These are phyloP conservation scores for Hepsetus odoe DNA, from an alignment of 2,113 vertebrate species.

Conservation along the genomic window DNA sequence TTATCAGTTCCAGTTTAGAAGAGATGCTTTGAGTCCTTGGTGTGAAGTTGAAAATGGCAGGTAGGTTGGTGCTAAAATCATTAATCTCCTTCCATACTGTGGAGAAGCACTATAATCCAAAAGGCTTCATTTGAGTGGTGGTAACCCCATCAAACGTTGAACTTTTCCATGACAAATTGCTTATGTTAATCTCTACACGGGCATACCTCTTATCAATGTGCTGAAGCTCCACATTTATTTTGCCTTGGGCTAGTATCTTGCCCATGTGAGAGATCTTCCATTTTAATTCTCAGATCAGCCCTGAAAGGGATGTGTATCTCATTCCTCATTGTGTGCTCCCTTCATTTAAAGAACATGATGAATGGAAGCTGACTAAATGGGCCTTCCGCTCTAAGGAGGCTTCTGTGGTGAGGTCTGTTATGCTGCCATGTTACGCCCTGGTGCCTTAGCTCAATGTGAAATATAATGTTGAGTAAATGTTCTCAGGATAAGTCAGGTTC, in stretches of 20 bases:
- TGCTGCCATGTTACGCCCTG: slow-evolving; percentile 16
- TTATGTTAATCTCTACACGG: slow-evolving; percentile 47
- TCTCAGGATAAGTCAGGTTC: background rate
- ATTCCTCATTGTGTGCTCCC: slow-evolving; percentile 31
- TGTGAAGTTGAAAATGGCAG: slow-evolving; percentile 21
- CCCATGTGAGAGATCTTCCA: slow-evolving; percentile 34
- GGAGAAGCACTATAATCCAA: slow-evolving; percentile 34
- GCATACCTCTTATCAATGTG: slow-evolving; percentile 48
- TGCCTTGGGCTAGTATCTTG: slow-evolving; percentile 33
- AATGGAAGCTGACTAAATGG: slow-evolving; percentile 34
- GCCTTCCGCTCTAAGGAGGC: slow-evolving; percentile 28
- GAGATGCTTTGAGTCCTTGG: slow-evolving; percentile 5
- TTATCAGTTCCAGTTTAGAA: slow-evolving; percentile 16
- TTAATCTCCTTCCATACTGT: slow-evolving; percentile 28
- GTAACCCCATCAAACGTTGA: slow-evolving; percentile 50
- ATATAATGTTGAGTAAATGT: slow-evolving; percentile 41
- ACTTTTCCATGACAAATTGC: slow-evolving; percentile 49
- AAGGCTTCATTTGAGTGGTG: slow-evolving; percentile 35
- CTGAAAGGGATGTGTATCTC: slow-evolving; percentile 43
- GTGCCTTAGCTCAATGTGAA: slow-evolving; percentile 5
- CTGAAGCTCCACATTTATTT: slow-evolving; percentile 42
- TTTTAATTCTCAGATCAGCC: slow-evolving; percentile 45
- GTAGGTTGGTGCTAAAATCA: slow-evolving; percentile 1
- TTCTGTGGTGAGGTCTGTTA: slow-evolving; percentile 7
- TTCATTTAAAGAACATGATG: slow-evolving; percentile 33